A percentile compares a stretch with the other conserved stretches of the same genome.
phyloP scores from a whole-genome alignment of 1,140 invertebrate genomes.

The Dermatophagoides farinae region DNA sequence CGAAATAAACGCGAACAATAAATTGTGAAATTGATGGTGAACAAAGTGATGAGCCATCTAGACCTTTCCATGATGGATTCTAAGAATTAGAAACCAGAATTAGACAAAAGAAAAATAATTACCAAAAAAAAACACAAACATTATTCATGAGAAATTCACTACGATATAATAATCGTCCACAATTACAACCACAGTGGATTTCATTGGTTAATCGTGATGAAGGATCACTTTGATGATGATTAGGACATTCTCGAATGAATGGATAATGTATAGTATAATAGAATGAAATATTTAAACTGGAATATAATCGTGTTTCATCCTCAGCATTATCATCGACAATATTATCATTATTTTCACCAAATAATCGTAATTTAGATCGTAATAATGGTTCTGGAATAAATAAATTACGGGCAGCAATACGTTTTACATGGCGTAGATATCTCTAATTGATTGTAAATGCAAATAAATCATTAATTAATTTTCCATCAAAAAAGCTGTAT shows the following conservation, averaged over 20 bases:
- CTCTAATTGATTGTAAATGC: not conserved
- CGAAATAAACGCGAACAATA: constrained; percentile 5
- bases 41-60: constrained; percentile 3
- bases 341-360: too few species aligned
- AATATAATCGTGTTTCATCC: not conserved
- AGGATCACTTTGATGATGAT: not conserved
- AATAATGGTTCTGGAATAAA: not conserved
- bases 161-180: constrained; percentile 1
- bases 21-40: not conserved
- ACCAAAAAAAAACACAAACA: not conserved
- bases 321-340: not conserved
- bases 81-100: not conserved
- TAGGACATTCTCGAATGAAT: not conserved
- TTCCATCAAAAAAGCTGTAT: not conserved
- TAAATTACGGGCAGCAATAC: constrained; percentile 9
- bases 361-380: not conserved
- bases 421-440: constrained; percentile 5
- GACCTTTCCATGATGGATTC: constrained; percentile 3
- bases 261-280: constrained; percentile 2
- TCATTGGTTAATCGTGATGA: not conserved
- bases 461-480: not conserved
- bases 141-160: not conserved
- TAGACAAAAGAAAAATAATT: too few species aligned
- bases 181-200: not conserved
- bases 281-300: not conserved